These are phyloP conservation scores for Drosophila paucipuncta DNA, from an alignment of 2,888 invertebrate genomes.

Conservation along the genomic window DNA sequence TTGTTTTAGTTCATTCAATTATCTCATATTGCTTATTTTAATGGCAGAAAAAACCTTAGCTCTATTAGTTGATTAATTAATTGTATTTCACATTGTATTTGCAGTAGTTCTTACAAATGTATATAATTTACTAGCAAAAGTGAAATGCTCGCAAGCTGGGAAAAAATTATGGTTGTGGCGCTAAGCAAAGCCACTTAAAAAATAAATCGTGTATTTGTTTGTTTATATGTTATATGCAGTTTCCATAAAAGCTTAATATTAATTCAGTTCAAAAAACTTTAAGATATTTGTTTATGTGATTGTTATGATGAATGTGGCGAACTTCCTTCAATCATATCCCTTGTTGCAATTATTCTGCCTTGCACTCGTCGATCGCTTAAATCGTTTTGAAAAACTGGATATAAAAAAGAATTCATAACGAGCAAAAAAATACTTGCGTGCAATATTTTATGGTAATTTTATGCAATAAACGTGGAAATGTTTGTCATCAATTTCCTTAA, in stretches of 20 bases:
- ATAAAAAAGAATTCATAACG: constrained; percentile 48
- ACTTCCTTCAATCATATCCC: constrained; percentile 11
- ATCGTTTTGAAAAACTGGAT: constrained; percentile 29
- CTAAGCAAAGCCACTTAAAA: constrained; percentile 25
- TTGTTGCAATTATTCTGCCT: constrained; percentile 49
- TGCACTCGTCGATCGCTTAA: constrained; percentile 46
- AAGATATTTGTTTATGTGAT: constrained; percentile 2
- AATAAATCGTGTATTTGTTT: not conserved
- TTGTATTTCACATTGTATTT: not conserved
- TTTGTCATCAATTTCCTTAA: constrained; percentile 80
- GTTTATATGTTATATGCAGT: constrained; percentile 8
- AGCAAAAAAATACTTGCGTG: constrained; percentile 62
- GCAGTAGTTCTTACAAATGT: constrained; percentile 29
- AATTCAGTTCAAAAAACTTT: constrained; percentile 6
- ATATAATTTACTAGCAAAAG: constrained; percentile 28
- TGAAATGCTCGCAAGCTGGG: constrained; percentile 25
- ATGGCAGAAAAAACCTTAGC: not conserved
- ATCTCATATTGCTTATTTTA: not conserved
- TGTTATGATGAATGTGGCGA: not conserved
- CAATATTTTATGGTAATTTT: constrained; percentile 80
- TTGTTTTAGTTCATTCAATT: not conserved
- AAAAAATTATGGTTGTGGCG: constrained; percentile 17
- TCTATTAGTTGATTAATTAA: not conserved
- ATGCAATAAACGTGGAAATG: constrained; percentile 80
- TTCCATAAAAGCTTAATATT: constrained; percentile 12